Percentiles rank a stretch among this genome's conserved stretches.
phyloP scores from a whole-genome alignment of 2,797 vertebrate species.

The Gobionotothen gibberifrons region DNA sequence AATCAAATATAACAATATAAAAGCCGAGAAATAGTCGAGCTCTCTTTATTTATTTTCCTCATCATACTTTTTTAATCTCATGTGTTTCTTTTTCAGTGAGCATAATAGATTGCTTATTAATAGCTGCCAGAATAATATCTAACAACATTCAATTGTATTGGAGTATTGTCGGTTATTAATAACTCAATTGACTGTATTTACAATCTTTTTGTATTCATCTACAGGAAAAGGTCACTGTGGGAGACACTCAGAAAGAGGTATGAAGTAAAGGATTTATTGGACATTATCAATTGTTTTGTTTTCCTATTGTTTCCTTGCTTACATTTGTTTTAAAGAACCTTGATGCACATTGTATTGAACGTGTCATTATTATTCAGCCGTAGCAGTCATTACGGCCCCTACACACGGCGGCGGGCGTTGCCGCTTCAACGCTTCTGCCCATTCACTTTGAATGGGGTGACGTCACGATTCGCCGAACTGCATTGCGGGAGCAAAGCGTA shows the following conservation, averaged over 20 bases:
- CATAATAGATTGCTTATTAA: not conserved
- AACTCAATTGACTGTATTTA: not conserved
- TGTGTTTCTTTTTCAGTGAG: slow-evolving; percentile 1
- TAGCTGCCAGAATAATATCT: not conserved
- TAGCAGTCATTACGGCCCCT: no score
- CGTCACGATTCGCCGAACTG: no score
- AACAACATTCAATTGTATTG: not conserved
- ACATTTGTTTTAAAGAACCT: not conserved
- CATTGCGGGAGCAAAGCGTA: no score
- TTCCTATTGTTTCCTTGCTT: not conserved
- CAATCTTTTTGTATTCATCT: slow-evolving; percentile 12
- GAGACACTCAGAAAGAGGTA: slow-evolving; percentile 84
- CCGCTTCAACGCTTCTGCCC: no score
- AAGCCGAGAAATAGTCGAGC: not conserved
- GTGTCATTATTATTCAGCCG: not conserved
- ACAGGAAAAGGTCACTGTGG: slow-evolving; percentile 80
- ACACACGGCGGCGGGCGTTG: no score
- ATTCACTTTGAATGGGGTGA: no score
- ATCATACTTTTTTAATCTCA: slow-evolving; percentile 1
- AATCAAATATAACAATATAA: not conserved
- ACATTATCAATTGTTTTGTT: not conserved
- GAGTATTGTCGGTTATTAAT: not conserved
- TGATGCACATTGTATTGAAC: not conserved
- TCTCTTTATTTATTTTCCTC: not conserved
- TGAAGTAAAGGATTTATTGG: not conserved